These are phyloP conservation scores for Cecidostiba fungosa DNA, from an alignment of 2,888 invertebrate species.

Conservation along the genomic window DNA sequence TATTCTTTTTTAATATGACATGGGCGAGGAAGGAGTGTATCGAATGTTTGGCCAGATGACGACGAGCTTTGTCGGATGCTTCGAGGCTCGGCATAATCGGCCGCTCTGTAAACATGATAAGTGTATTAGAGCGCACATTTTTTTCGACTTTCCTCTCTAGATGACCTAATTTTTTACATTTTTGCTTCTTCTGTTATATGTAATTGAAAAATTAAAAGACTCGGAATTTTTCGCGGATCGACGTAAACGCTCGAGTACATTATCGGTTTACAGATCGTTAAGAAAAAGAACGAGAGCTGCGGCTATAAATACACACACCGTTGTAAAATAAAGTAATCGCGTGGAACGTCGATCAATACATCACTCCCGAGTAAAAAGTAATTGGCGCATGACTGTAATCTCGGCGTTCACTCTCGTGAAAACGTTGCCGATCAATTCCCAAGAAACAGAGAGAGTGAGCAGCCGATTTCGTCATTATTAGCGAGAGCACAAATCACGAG, in stretches of 20 bases:
- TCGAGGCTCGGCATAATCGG: too few relatives aligned
- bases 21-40: not conserved
- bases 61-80: not conserved
- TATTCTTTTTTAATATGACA: slow-evolving; percentile 21
- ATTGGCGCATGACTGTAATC: not conserved
- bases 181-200: too few relatives aligned
- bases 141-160: not conserved
- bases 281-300: not conserved
- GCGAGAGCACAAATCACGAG: too few relatives aligned
- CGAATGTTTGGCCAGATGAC: slow-evolving; percentile 8
- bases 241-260: not conserved
- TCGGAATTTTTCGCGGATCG: too few relatives aligned
- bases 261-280: not conserved
- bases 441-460: not conserved
- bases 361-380: not conserved
- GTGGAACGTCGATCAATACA: slow-evolving; percentile 1
- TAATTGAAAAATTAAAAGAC: not conserved
- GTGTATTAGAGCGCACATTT: not conserved
- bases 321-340: slow-evolving; percentile 16
- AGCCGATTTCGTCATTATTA: not conserved
- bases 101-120: not conserved
- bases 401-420: not conserved
- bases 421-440: not conserved
- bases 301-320: not conserved
- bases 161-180: not conserved